A percentile compares a stretch with the other conserved stretches of the same genome.
phyloP scores from a whole-genome alignment of 2,888 invertebrate species.

The Tenthredo amoena region DNA sequence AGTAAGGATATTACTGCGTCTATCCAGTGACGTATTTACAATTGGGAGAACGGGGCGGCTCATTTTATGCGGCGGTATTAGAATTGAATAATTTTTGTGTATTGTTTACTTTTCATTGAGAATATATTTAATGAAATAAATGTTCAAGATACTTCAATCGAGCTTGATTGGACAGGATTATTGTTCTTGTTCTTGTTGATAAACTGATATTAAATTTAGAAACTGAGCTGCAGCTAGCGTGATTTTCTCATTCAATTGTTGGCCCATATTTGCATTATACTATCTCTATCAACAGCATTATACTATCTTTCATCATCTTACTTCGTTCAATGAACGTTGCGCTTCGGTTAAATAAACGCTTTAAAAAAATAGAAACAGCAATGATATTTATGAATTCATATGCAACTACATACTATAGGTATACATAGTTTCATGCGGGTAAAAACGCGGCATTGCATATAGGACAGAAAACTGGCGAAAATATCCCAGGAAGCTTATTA shows the following conservation, averaged over 20 bases:
- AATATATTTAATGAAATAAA: not conserved
- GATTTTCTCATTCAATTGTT: not conserved
- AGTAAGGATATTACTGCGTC: too few species aligned
- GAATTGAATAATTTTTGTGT: not conserved
- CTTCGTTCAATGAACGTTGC: not conserved
- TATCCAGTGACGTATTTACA: too few species aligned
- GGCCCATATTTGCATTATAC: not conserved
- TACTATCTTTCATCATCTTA: not conserved
- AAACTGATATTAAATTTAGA: too few species aligned
- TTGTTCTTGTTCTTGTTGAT: too few species aligned
- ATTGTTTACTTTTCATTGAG: not conserved
- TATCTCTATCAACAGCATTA: too few species aligned
- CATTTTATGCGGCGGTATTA: not conserved
- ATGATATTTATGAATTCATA: not conserved
- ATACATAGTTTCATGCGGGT: not conserved
- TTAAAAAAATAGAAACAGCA: not conserved
- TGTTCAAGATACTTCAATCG: not conserved
- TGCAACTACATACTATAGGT: not conserved
- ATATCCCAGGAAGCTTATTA: constrained; percentile 10
- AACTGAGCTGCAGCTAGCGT: too few species aligned
- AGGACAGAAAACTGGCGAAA: not conserved
- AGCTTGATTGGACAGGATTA: too few species aligned
- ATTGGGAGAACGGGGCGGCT: not conserved
- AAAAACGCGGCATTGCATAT: not conserved
- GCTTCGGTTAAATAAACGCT: not conserved